Evolutionary conservation across 1,140 invertebrate genomes (phyloP).

Genomic region (Cydia amplana): DNA sequence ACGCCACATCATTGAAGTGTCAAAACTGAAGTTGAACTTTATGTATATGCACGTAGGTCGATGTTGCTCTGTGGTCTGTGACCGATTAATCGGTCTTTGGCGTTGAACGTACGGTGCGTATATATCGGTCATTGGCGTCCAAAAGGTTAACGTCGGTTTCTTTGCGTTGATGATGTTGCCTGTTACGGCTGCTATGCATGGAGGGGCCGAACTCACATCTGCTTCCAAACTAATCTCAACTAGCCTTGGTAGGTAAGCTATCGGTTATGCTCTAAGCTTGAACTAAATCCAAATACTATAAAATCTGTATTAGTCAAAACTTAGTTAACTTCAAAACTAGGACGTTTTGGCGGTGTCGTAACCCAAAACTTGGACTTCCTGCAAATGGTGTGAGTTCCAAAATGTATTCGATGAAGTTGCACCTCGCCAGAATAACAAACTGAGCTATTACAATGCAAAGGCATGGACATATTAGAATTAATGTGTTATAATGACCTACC

Average conservation of each 20-base stretch:
- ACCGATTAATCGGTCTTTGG: too few relatives aligned
- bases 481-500: neutral
- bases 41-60: too few relatives aligned
- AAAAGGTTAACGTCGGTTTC: too few relatives aligned
- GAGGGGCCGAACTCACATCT: neutral
- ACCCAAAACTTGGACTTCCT: conserved; percentile 10
- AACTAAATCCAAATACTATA: conserved; percentile 23
- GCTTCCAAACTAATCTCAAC: neutral
- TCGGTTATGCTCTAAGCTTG: neutral
- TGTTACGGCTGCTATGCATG: too few relatives aligned
- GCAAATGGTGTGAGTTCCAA: conserved; percentile 1
- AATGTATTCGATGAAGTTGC: conserved; percentile 19
- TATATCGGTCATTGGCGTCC: too few relatives aligned
- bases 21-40: too few relatives aligned
- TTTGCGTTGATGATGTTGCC: too few relatives aligned
- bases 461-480: neutral
- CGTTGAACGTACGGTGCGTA: too few relatives aligned
- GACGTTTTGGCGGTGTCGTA: neutral
- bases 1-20: too few relatives aligned
- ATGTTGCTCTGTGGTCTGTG: too few relatives aligned
- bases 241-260: neutral
- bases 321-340: neutral
- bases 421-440: neutral
- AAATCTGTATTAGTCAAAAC: conserved; percentile 3
- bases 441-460: neutral